Base-by-base conservation (phyloP, 2,113 vertebrate species). In the Chauna torquata region DNA sequence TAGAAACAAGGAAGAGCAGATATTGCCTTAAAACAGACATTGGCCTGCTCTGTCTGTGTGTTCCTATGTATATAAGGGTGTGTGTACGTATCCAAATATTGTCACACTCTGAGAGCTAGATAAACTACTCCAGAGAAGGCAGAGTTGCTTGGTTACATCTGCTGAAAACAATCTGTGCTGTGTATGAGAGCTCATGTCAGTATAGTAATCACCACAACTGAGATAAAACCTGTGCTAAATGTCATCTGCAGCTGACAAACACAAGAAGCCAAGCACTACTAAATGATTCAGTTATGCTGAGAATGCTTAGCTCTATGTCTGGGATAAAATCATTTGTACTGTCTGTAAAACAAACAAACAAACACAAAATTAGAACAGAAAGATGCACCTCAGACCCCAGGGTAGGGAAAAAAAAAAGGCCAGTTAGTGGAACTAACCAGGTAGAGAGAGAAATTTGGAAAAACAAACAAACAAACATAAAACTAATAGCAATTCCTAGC, bases 221-320 rank as follows among this genome's bases (percentile, higher is more conserved):
- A 98, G 97, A 98, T 96, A 98, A 98, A 97, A 95, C 97, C 90
- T 96, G 92, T 94, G 90, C 85, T 98, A 97, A 98, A 97, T 97
- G 97, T 97, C 97, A 98, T 96, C 94, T 97, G 96, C 94, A 90
- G 84, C 97, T 98, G 97, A 98, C 97, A 97, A 79, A 97, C 90
- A 70, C 92, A 88, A 54, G 96, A 97, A 97, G 91, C 89, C 90
- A 96, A 96, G 91, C 95, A 88, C 88, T 18, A 24, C 75, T 97
- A 96, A 98, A 96, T 96, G 96, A 97, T 88, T 97, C 95, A 90
- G 93, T 96, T 96, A 95, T 96, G 95, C 95, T 62, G 92, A 95
- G 93, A 95, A 92, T 47, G 58, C 86, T 97, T 94, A 90, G 59
- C 72, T 96, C 76, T 92, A 19, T 11, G 81, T 95, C 85, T 87